Evolutionary conservation across 1,140 invertebrate species (phyloP).

Genomic region (Diachasma alloeum): DNA sequence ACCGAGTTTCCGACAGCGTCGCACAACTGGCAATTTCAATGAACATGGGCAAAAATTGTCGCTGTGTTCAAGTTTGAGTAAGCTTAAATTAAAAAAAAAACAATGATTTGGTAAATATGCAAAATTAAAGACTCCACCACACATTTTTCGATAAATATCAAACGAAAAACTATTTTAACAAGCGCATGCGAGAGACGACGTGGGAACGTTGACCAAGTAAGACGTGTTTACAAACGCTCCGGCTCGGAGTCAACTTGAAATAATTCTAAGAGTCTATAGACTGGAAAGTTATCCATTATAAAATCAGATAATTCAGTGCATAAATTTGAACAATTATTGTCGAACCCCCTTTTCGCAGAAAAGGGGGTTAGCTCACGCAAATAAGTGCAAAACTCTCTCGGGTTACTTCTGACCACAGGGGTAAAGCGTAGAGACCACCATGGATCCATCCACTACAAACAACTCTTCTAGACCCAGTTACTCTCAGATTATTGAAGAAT

Average conservation of each 20-base stretch:
- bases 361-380: background rate
- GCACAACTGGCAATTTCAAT: no score
- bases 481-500: background rate
- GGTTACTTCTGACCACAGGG: background rate
- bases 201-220: background rate
- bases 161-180: no score
- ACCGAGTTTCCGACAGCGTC: no score
- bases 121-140: no score
- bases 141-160: no score
- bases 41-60: no score
- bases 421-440: background rate
- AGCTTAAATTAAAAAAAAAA: no score
- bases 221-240: background rate
- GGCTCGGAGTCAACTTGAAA: background rate
- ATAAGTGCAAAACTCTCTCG: background rate
- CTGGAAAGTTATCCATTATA: background rate
- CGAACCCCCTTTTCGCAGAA: background rate
- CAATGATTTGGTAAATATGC: no score
- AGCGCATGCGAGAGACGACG: no score
- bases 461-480: background rate
- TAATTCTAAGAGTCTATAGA: background rate
- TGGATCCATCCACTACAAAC: background rate
- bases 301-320: background rate
- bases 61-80: no score
- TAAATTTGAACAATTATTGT: background rate